A percentile compares a stretch with the other conserved stretches of the same genome.
These are phyloP conservation scores for Drosophila phalerata DNA, from an alignment of 2,888 invertebrate species.

Conservation along the genomic window DNA sequence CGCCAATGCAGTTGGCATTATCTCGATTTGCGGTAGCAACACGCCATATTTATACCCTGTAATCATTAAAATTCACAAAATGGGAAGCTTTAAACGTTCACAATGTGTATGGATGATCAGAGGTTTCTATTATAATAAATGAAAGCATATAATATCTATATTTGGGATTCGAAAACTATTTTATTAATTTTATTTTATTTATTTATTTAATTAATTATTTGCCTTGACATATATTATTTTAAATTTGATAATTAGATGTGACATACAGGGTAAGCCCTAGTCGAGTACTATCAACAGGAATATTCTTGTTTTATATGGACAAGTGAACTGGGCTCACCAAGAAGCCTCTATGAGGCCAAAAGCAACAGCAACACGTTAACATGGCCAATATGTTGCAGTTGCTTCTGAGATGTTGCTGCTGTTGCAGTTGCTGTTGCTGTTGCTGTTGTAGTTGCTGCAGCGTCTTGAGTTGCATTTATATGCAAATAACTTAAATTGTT, in stretches of 20 bases:
- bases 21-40: conserved; percentile 28
- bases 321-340: neutral
- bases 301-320: neutral
- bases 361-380: conserved; percentile 22
- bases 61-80: neutral
- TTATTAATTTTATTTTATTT: too few species aligned
- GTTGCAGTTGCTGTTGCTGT: conserved; percentile 29
- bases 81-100: neutral
- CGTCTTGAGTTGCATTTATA: conserved; percentile 79
- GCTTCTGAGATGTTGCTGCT: conserved; percentile 22
- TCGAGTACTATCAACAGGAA: neutral
- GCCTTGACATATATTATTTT: too few species aligned
- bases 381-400: conserved; percentile 30
- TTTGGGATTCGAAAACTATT: neutral
- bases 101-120: neutral
- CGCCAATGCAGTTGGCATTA: conserved; percentile 40
- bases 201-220: too few species aligned
- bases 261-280: conserved; percentile 12
- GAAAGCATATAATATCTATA: neutral
- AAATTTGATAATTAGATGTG: too few species aligned
- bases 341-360: neutral
- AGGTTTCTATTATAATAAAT: neutral
- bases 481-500: conserved; percentile 82
- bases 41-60: conserved; percentile 41
- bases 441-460: conserved; percentile 33